Percentiles rank a stretch among this genome's conserved stretches.
Conservation (phyloP, 2,888 invertebrate species). For the Thymelicus acteon region DNA sequence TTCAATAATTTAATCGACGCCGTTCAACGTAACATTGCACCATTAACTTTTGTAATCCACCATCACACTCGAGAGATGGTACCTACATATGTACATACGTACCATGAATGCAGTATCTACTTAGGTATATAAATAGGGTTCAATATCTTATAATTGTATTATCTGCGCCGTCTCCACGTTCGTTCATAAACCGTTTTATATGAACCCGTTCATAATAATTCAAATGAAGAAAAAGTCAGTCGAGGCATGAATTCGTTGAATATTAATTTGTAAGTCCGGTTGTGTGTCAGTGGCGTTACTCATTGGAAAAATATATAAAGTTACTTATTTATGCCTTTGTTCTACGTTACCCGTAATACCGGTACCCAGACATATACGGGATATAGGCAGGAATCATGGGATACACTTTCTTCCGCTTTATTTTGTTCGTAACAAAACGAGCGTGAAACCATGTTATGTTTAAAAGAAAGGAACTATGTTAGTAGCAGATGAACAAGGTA, state of each 20-base stretch:
- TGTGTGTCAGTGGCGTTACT: constrained; percentile 11
- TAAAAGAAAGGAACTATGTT: too few relatives aligned
- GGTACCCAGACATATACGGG: background rate
- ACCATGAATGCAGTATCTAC: background rate
- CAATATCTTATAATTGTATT: constrained; percentile 38
- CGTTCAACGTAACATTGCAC: constrained; percentile 22
- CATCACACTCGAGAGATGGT: constrained; percentile 14
- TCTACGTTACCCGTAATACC: background rate
- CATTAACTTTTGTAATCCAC: constrained; percentile 22
- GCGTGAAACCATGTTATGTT: too few relatives aligned
- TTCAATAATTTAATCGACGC: constrained; percentile 30
- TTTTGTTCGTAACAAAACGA: too few relatives aligned
- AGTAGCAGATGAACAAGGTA: too few relatives aligned
- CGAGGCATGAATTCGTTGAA: constrained; percentile 25
- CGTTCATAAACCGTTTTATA: constrained; percentile 22
- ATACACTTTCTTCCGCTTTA: too few relatives aligned
- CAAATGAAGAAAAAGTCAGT: constrained; percentile 39
- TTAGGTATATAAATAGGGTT: constrained; percentile 32
- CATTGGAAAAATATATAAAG: constrained; percentile 6
- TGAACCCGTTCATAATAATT: constrained; percentile 36
- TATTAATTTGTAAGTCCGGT: constrained; percentile 17
- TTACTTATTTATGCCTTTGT: background rate
- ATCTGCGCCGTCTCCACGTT: constrained; percentile 23
- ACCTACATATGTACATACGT: background rate
- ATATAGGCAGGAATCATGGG: background rate